Evolutionary conservation across 2,888 invertebrate species (phyloP).

Genomic region (Aproaerema taeniolella): DNA sequence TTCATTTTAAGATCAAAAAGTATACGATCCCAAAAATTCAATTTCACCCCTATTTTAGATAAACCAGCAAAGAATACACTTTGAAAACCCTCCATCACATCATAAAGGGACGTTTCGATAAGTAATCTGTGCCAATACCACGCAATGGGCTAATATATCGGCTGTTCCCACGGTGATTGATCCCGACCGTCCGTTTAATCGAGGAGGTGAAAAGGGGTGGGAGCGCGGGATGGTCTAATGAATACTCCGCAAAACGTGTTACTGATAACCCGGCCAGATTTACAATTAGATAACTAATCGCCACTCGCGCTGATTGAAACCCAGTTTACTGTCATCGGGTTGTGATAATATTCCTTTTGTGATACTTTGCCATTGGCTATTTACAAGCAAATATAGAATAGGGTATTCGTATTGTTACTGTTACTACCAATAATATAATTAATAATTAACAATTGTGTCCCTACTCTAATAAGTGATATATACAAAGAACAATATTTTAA

Average conservation of each 20-base stretch:
- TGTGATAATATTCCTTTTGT: neutral
- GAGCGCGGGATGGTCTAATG: slow-evolving; percentile 20
- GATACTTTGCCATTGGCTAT: no score
- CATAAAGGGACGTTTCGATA: neutral
- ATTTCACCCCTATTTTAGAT: no score
- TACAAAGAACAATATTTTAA: no score
- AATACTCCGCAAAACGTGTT: slow-evolving; percentile 15
- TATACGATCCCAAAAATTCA: no score
- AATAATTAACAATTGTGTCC: no score
- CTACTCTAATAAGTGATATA: no score
- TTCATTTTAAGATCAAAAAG: no score
- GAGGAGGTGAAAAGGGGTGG: neutral
- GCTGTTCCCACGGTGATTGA: slow-evolving; percentile 26
- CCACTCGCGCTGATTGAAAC: slow-evolving; percentile 5
- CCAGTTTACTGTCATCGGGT: neutral
- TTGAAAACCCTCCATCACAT: no score
- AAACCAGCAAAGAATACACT: no score
- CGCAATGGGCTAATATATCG: slow-evolving; percentile 23
- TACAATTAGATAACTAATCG: slow-evolving; percentile 10
- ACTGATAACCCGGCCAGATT: slow-evolving; percentile 5
- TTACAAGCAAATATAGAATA: no score
- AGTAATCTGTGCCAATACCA: slow-evolving; percentile 16
- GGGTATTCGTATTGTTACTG: no score
- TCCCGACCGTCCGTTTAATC: slow-evolving; percentile 23
- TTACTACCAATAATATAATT: no score